A percentile compares a stretch with the other conserved stretches of the same genome.
Evolutionary conservation across 2,113 vertebrate species (phyloP).

Genomic region (Odobenus rosmarus): DNA sequence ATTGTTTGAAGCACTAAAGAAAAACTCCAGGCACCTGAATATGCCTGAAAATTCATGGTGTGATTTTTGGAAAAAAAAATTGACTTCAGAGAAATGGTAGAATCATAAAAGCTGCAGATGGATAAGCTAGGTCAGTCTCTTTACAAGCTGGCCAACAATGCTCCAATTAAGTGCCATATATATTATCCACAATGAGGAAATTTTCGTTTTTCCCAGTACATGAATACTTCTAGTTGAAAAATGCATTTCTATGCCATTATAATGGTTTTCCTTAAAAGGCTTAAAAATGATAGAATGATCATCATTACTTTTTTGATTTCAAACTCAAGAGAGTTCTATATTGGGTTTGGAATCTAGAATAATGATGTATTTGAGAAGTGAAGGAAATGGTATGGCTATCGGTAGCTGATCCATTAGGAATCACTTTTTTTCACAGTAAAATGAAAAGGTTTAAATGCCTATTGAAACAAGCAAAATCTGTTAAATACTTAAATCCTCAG

Average conservation of each 20-base stretch:
- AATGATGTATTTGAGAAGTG: not conserved
- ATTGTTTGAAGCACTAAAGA: not conserved
- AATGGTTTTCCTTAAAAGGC: not conserved
- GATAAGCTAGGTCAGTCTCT: not conserved
- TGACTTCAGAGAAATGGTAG: not conserved
- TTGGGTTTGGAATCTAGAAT: not conserved
- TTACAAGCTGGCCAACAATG: not conserved
- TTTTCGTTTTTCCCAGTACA: not conserved
- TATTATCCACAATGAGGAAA: not conserved
- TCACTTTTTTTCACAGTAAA: not conserved
- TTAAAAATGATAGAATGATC: not conserved
- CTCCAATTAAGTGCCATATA: not conserved
- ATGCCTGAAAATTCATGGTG: not conserved
- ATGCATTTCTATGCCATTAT: not conserved
- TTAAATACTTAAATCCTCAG: conserved; percentile 18
- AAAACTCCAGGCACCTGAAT: not conserved
- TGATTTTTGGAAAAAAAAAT: not conserved
- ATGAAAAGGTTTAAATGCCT: not conserved
- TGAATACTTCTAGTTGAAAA: not conserved
- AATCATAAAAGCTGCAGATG: conserved; percentile 1
- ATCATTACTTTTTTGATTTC: not conserved
- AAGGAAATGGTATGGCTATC: not conserved
- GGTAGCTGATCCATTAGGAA: not conserved
- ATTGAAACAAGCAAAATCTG: not conserved
- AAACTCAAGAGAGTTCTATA: not conserved